Evolutionary conservation across 2,888 invertebrate genomes (phyloP).

Genomic region (Aelia acuminata): DNA sequence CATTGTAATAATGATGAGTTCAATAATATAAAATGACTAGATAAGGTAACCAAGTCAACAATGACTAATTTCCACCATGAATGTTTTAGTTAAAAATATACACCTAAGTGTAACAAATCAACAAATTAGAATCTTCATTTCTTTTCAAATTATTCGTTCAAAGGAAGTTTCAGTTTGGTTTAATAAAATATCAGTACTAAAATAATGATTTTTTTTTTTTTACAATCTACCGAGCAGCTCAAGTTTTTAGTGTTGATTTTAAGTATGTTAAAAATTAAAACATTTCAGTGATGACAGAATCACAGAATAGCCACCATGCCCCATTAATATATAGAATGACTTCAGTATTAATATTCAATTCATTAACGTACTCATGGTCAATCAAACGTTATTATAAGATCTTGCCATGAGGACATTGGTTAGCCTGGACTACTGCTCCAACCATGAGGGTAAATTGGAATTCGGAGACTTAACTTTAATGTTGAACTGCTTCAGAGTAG

Average conservation of each 20-base stretch:
- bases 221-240: conserved; percentile 24
- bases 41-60: conserved; percentile 24
- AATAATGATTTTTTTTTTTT: conserved; percentile 41
- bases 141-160: conserved; percentile 38
- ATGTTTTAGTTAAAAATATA: conserved; percentile 41
- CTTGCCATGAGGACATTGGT: conserved; percentile 52
- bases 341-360: not conserved
- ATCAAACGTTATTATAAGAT: conserved; percentile 46
- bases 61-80: conserved; percentile 16
- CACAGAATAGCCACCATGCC: not conserved
- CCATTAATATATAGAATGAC: not conserved
- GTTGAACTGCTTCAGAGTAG: conserved; percentile 95
- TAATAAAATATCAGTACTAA: conserved; percentile 48
- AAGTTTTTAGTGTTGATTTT: conserved; percentile 25
- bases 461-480: conserved; percentile 89
- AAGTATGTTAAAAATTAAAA: conserved; percentile 4
- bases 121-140: conserved; percentile 36
- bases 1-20: not conserved
- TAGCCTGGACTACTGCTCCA: conserved; percentile 76
- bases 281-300: conserved; percentile 10
- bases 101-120: conserved; percentile 28
- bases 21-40: conserved; percentile 36
- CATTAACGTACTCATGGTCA: conserved; percentile 12
- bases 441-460: conserved; percentile 83
- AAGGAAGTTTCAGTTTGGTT: not conserved